A percentile compares a stretch with the other conserved stretches of the same genome.
phyloP scores from a whole-genome alignment of 2,797 vertebrate species.

The Zalophus californianus region DNA sequence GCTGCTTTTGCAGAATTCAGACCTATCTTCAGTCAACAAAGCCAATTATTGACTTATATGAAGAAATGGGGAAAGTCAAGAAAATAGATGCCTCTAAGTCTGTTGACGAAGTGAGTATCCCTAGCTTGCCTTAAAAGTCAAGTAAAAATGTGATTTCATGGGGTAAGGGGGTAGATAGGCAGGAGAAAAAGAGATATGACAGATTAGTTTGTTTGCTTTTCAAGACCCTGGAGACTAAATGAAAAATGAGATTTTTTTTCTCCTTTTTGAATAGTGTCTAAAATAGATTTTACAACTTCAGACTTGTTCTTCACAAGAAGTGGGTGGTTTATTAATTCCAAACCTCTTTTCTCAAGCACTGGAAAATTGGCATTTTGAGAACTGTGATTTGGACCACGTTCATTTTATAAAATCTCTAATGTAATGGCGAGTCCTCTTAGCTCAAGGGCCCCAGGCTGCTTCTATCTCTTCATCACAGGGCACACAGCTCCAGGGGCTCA shows the following conservation, averaged over 20 bases:
- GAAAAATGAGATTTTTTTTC: constrained; percentile 42
- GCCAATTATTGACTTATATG: constrained; percentile 95
- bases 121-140: background rate
- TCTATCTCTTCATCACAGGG: background rate
- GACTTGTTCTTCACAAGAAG: constrained; percentile 62
- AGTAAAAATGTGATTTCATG: constrained; percentile 32
- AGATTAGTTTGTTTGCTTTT: constrained; percentile 28
- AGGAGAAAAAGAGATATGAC: constrained; percentile 24
- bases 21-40: constrained; percentile 97
- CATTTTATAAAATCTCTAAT: background rate
- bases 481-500: background rate
- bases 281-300: constrained; percentile 50
- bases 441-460: background rate
- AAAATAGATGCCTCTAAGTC: constrained; percentile 95
- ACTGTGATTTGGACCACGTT: constrained; percentile 21
- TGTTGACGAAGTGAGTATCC: constrained; percentile 93
- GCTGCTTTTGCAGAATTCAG: constrained; percentile 92
- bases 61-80: constrained; percentile 94
- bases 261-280: constrained; percentile 44
- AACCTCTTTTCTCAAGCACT: constrained; percentile 51
- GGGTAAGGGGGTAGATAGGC: background rate
- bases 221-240: constrained; percentile 35
- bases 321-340: constrained; percentile 63
- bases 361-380: constrained; percentile 64
- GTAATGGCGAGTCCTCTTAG: background rate